Conservation (phyloP, 2,113 vertebrate species). For the Pseudorasbora parva region DNA sequence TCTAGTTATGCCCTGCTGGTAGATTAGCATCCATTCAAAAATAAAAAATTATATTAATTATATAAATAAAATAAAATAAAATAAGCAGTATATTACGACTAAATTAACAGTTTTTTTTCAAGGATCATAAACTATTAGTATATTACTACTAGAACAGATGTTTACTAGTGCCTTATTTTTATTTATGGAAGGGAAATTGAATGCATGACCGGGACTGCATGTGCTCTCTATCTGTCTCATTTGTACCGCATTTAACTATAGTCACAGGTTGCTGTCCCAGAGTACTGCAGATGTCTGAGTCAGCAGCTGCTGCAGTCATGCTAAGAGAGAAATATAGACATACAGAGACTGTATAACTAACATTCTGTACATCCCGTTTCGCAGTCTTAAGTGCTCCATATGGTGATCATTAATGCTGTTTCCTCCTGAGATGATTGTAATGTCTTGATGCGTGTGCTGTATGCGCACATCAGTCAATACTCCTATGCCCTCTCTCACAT, state of each 20-base stretch:
- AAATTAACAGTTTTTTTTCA: background rate
- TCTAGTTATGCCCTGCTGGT: background rate
- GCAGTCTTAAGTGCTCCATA: background rate
- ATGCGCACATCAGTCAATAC: background rate
- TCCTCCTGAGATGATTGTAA: conserved; percentile 2
- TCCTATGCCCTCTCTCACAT: background rate
- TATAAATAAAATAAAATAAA: no score
- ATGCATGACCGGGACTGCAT: background rate
- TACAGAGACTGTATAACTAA: background rate
- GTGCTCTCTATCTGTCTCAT: conserved; percentile 8
- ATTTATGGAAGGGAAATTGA: background rate
- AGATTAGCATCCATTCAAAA: no score
- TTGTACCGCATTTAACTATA: conserved; percentile 27
- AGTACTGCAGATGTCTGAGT: conserved; percentile 42
- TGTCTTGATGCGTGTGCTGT: background rate
- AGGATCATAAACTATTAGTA: background rate
- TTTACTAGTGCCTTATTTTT: background rate
- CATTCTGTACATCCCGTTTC: background rate
- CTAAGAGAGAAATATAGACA: background rate
- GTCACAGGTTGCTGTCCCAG: conserved; percentile 20
- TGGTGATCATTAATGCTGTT: background rate
- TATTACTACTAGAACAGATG: background rate
- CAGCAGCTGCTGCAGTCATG: conserved; percentile 36
- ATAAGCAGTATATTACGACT: background rate
- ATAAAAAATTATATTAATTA: no score